Percentiles rank a stretch among this genome's conserved stretches.
phyloP scores from a whole-genome alignment of 2,888 invertebrate genomes.

The Hemistola chrysoprasaria region DNA sequence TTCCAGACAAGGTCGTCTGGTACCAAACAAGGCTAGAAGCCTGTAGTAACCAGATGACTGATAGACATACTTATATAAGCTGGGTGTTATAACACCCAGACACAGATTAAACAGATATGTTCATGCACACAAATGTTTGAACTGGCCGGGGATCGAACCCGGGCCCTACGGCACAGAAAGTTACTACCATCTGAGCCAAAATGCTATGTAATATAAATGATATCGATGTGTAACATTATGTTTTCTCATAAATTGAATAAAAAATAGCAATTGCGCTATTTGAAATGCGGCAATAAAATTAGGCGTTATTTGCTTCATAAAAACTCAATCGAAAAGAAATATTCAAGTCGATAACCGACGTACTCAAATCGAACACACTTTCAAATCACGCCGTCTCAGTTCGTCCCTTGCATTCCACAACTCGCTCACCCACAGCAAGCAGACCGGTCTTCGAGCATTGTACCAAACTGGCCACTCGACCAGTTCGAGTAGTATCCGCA shows the following conservation, averaged over 20 bases:
- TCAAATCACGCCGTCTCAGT: slow-evolving; percentile 69
- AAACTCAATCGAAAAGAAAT: slow-evolving; percentile 41
- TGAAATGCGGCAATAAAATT: slow-evolving; percentile 26
- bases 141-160: too few species aligned
- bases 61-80: too few species aligned
- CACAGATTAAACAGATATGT: too few species aligned
- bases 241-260: slow-evolving; percentile 42
- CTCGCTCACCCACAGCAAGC: slow-evolving; percentile 78
- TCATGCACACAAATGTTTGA: too few species aligned
- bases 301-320: slow-evolving; percentile 26
- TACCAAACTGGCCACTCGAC: slow-evolving; percentile 65
- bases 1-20: too few species aligned
- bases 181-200: too few species aligned
- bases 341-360: slow-evolving; percentile 55
- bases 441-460: slow-evolving; percentile 77
- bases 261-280: slow-evolving; percentile 24
- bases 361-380: slow-evolving; percentile 57
- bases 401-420: slow-evolving; percentile 77
- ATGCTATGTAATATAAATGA: too few species aligned
- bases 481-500: slow-evolving; percentile 50
- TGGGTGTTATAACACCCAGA: too few species aligned
- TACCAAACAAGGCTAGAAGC: too few species aligned
- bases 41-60: too few species aligned
- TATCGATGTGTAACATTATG: too few species aligned
- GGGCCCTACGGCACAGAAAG: too few species aligned